phyloP scores from a whole-genome alignment of 2,888 invertebrate species.

The Thelaira solivaga region DNA sequence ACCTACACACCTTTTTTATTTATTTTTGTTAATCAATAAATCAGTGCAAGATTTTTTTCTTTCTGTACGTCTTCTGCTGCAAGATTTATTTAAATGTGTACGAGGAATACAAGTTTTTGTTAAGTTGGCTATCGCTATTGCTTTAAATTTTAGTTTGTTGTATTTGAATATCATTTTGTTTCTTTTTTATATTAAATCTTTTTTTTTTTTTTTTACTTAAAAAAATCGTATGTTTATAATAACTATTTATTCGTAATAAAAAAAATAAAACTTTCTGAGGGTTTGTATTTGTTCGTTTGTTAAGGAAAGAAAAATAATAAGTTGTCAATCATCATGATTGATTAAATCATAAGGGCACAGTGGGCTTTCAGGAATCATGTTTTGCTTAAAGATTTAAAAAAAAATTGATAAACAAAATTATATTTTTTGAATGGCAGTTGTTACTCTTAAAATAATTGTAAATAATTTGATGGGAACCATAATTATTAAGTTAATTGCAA shows the following conservation, averaged over 20 bases:
- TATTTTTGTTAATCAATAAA: conserved; percentile 64
- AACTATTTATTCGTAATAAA: neutral
- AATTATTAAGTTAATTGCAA: too few species aligned
- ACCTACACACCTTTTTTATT: conserved; percentile 56
- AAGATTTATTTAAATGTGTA: too few species aligned
- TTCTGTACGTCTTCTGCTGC: conserved; percentile 23
- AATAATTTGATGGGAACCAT: too few species aligned
- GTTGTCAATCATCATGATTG: conserved; percentile 67
- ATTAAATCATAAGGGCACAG: conserved; percentile 42
- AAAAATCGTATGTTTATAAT: too few species aligned
- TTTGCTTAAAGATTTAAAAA: neutral
- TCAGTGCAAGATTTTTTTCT: conserved; percentile 66
- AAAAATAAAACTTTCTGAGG: conserved; percentile 6
- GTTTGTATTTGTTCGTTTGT: neutral
- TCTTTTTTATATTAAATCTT: too few species aligned
- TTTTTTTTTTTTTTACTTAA: too few species aligned
- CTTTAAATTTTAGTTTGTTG: too few species aligned
- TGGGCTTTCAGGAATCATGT: conserved; percentile 25
- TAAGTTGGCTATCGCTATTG: too few species aligned
- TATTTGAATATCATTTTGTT: too few species aligned
- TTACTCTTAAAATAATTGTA: neutral
- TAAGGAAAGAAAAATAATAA: conserved; percentile 34
- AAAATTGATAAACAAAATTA: conserved; percentile 2
- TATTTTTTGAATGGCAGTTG: neutral
- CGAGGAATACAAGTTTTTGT: too few species aligned